Evolutionary conservation across 2,113 vertebrate species (phyloP).

Genomic region (Pollimyrus isidori): DNA sequence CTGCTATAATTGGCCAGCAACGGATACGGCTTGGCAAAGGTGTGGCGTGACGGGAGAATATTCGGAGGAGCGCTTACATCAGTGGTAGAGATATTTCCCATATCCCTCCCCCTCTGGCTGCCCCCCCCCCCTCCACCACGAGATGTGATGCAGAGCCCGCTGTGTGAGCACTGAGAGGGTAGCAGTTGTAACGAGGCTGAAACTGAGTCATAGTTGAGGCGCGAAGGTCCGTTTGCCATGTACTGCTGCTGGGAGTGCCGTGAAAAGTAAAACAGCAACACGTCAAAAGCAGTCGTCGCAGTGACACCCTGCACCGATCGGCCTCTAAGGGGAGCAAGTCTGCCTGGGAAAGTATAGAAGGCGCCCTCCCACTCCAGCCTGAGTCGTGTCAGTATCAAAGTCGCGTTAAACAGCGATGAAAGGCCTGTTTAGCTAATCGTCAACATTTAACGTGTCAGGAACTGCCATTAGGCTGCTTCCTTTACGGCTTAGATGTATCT

Average conservation of each 20-base stretch:
- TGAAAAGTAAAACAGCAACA: neutral
- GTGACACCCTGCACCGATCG: neutral
- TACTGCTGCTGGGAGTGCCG: neutral
- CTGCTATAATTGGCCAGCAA: neutral
- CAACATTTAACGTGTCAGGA: neutral
- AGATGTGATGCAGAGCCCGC: neutral
- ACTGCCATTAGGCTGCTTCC: neutral
- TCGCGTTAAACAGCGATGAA: neutral
- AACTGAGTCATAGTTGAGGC: neutral
- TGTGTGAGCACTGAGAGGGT: neutral
- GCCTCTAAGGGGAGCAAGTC: neutral
- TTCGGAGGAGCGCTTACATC: neutral
- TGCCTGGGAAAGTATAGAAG: neutral
- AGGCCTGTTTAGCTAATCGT: neutral
- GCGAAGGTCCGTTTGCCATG: neutral
- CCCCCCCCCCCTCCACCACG: neutral
- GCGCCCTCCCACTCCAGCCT: constrained; percentile 1
- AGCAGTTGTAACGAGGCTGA: neutral
- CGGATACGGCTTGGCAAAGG: neutral
- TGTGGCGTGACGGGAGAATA: neutral
- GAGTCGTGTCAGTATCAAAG: neutral
- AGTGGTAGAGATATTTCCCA: neutral
- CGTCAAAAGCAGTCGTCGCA: neutral
- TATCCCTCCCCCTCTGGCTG: neutral
- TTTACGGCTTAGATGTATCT: constrained; percentile 1